Evolutionary conservation across 2,888 invertebrate species (phyloP), one percentile per base, ranked within the genome.

Genomic region (Lasioglossum malachurum): DNA sequence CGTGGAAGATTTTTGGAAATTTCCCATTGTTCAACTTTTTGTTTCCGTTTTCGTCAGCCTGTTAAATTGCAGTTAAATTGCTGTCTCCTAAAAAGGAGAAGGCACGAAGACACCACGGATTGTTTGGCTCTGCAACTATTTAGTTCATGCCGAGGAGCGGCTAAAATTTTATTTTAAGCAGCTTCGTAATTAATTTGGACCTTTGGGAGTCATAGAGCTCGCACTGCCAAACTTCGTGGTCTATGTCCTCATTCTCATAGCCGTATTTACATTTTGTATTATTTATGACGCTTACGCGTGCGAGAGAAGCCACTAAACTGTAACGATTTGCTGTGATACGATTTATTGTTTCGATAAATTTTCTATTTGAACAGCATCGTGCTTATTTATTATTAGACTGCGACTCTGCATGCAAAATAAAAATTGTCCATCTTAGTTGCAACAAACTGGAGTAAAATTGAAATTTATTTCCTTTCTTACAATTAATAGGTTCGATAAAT

Each of bases 151-250:
- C n/a, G 53, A n/a, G 23, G 23, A 57, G 53, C 3, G n/a, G n/a
- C 3, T 57, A 57, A 57, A 57, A n/a, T 57, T 57, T 57, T 23
- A 57, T 57, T 57, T 57, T 57, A 57, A 57, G n/a, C 53, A n/a
- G n/a, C 23, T 57, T 57, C 53, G n/a, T n/a, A 57, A 57, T n/a
- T 57, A 57, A 57, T 57, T 57, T 57, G 53, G n/a, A 57, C 53
- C 53, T 57, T 57, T 57, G 53, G 53, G 53, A n/a, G 53, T n/a
- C 53, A 53, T 53, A 57, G 53, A 57, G 53, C 53, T n/a, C 1
- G n/a, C 53, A 57, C n/a, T 57, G n/a, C n/a, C 53, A 57, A 57
- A n/a, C 53, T n/a, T n/a, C 53, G n/a, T 57, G 53, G 53, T n/a
- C n/a, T 57, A 57, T n/a, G 53, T 2, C 53, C 53, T 57, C 53